Percentiles rank a stretch among this genome's conserved stretches.
phyloP scores from a whole-genome alignment of 1,140 invertebrate genomes.

The Latrodectus geometricus region DNA sequence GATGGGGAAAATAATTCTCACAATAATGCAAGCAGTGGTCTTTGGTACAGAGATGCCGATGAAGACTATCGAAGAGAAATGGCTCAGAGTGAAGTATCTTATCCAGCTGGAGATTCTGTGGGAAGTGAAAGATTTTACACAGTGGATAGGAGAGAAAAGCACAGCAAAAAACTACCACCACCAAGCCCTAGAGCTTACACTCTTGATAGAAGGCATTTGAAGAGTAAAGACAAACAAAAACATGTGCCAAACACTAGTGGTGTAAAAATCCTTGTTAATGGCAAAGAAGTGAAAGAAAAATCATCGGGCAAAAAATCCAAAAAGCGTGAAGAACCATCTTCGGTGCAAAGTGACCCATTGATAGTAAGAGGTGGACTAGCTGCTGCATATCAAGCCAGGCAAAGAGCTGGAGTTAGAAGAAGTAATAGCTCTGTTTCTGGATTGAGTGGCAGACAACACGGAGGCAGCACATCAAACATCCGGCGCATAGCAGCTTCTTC shows the following conservation, averaged over 20 bases:
- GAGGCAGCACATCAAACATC: slow-evolving; percentile 34
- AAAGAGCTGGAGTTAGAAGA: slow-evolving; percentile 50
- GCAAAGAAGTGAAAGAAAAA: slow-evolving; percentile 58
- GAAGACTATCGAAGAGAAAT: slow-evolving; percentile 62
- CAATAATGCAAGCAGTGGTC: neutral
- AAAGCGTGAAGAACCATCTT: slow-evolving; percentile 49
- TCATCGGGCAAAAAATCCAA: slow-evolving; percentile 6
- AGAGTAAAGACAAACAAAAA: slow-evolving; percentile 47
- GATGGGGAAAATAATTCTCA: slow-evolving; percentile 27
- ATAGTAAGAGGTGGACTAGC: slow-evolving; percentile 56
- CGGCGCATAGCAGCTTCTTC: slow-evolving; percentile 35
- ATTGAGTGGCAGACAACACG: slow-evolving; percentile 20
- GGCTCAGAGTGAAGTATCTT: slow-evolving; percentile 61
- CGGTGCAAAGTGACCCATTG: slow-evolving; percentile 58
- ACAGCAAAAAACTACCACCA: slow-evolving; percentile 35
- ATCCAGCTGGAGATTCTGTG: slow-evolving; percentile 54
- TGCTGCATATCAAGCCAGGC: slow-evolving; percentile 60
- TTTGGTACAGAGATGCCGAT: slow-evolving; percentile 60
- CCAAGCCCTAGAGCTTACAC: slow-evolving; percentile 56
- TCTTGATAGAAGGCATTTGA: slow-evolving; percentile 49
- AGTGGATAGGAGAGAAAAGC: slow-evolving; percentile 42
- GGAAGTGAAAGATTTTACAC: slow-evolving; percentile 55
- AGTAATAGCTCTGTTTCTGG: slow-evolving; percentile 55
- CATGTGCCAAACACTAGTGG: slow-evolving; percentile 29
- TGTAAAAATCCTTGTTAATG: slow-evolving; percentile 60